Base-by-base conservation (phyloP, 2,797 vertebrate genomes). In the Malurus leucopterus region DNA sequence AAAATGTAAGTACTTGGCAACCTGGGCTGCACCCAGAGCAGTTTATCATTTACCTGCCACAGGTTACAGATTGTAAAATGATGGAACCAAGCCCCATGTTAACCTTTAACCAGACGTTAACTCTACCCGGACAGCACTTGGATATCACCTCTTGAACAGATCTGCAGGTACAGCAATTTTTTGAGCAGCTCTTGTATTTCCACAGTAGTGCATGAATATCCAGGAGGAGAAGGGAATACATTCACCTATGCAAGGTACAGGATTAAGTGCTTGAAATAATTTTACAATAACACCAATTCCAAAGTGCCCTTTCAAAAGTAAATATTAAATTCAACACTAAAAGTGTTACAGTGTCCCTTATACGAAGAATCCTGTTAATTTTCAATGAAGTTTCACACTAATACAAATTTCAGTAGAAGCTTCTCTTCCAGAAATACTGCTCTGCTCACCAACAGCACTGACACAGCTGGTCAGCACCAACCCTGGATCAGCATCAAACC, bases 41-140 rank as follows among this genome's bases (percentile, higher is more conserved):
- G 81, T 85, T 93, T 91, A 85, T 95, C 77, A 78, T 86, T 93
- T 76, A 90, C 86, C 79, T 6, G 3, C 46, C 74, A 40, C 46
- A 89, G 54, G 57, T 92, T 92, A 87, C 84, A 92, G 77, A 82
- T 79, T 84, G 87, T 89, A 84, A 81, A 88, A 84, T 22, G 55
- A 69, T 53, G 78, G 75, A 88, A 64, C 49, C 6, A 15, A 86
- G 50, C 40, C 53, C 59, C 1, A 0, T 13, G 63, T 88, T 85
- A 92, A 88, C 0, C 0, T 91, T 91, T 86, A 91, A 86, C 83
- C 26, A 36, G 21, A 58, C 5, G 5, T 64, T 81, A 86, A 47
- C 55, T 36, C 67, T 88, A 88, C 84, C 83, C 71, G 36, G 49
- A 80, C 40, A 92, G 40, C 47, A 47, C 58, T 78, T 76, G 57